phyloP scores from a whole-genome alignment of 2,797 vertebrate genomes.

The Pitangus sulphuratus region DNA sequence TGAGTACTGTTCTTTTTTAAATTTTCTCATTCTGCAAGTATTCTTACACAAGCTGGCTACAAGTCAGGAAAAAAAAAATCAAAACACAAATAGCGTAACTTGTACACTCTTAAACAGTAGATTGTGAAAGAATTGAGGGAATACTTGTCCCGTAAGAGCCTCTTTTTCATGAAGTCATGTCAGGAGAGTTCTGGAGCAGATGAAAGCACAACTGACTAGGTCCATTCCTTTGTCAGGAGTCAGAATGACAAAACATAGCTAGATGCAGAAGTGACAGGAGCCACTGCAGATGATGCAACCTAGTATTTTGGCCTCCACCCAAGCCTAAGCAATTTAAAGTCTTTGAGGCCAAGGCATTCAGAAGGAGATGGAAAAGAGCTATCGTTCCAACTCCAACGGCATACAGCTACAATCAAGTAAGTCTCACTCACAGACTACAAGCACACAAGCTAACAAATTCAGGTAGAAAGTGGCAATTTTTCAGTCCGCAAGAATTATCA shows the following conservation, averaged over 20 bases:
- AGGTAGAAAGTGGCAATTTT: conserved; percentile 84
- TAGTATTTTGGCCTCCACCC: conserved; percentile 79
- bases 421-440: conserved; percentile 90
- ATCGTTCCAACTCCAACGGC: conserved; percentile 70
- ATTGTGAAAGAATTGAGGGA: conserved; percentile 85
- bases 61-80: conserved; percentile 84
- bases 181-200: conserved; percentile 68
- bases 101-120: conserved; percentile 91
- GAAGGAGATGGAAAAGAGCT: conserved; percentile 69
- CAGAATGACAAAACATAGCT: conserved; percentile 80
- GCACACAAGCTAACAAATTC: conserved; percentile 88
- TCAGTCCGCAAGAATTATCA: conserved; percentile 82
- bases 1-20: conserved; percentile 88
- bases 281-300: conserved; percentile 86
- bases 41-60: conserved; percentile 98
- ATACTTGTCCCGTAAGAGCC: conserved; percentile 85
- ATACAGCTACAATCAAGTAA: conserved; percentile 76
- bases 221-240: conserved; percentile 83
- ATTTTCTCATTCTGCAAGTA: conserved; percentile 89
- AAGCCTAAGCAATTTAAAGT: conserved; percentile 83
- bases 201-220: conserved; percentile 80
- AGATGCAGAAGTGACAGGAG: conserved; percentile 84
- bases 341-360: conserved; percentile 78
- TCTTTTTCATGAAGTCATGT: conserved; percentile 72
- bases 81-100: conserved; percentile 88